Conservation (phyloP, 2,797 vertebrate genomes). For the Melanotaenia parkinsoni region DNA sequence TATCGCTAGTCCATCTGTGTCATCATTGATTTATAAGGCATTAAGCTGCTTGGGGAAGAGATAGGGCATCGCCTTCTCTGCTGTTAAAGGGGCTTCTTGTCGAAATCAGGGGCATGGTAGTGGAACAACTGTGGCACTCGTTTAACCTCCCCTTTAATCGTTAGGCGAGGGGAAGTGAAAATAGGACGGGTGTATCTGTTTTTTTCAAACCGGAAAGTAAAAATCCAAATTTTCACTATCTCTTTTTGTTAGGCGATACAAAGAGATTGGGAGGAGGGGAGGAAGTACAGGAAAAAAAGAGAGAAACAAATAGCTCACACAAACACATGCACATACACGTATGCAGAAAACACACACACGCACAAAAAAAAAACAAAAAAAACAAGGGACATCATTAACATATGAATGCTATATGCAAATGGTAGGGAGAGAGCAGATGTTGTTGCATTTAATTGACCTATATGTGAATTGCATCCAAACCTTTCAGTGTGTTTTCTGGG, state of each 20-base stretch:
- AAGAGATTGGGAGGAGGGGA: conserved; percentile 80
- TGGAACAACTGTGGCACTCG: conserved; percentile 85
- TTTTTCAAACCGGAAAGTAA: conserved; percentile 70
- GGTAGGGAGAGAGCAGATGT: conserved; percentile 99
- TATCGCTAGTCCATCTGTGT: conserved; percentile 99
- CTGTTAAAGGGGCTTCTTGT: conserved; percentile 93
- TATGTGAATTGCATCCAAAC: conserved; percentile 99
- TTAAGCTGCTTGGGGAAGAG: conserved; percentile 94
- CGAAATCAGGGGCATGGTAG: conserved; percentile 90
- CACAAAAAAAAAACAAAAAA: conserved; percentile 66
- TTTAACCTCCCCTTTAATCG: conserved; percentile 89
- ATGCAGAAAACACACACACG: conserved; percentile 24
- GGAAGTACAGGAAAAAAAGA: conserved; percentile 77
- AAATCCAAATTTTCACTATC: conserved; percentile 90
- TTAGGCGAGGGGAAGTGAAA: conserved; percentile 81
- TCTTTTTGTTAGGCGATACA: conserved; percentile 79
- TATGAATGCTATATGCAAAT: conserved; percentile 99
- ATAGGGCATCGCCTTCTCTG: conserved; percentile 85
- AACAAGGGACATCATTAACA: conserved; percentile 98
- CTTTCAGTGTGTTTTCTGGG: conserved; percentile 95
- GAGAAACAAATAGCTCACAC: conserved; percentile 71
- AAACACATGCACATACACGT: conserved; percentile 67
- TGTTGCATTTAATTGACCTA: conserved; percentile 99
- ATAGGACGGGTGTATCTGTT: conserved; percentile 81
- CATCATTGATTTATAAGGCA: conserved; percentile 99